Evolutionary conservation across 2,797 vertebrate species (phyloP), one percentile per base, ranked within the genome.

Genomic region (Silurus lanzhouensis): DNA sequence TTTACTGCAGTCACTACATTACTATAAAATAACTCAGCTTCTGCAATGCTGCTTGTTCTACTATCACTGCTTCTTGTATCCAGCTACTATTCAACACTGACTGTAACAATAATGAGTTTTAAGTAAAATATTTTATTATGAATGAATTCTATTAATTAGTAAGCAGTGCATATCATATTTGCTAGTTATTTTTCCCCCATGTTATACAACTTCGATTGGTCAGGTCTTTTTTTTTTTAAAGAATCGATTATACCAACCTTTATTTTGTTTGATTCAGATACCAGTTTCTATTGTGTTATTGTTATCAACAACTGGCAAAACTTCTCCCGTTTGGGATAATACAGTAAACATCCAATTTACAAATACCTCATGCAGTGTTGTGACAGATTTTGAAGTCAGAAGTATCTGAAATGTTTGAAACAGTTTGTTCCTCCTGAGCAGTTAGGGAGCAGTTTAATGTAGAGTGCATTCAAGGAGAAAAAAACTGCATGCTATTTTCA

Each of bases 401-500:
- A 2, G 70, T 48, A 22, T 48, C 71, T 25, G 48, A 52, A 75
- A 52, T 10, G 48, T 52, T 52, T 7, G 48, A 25, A n/a, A 55
- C 10, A 52, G 46, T 74, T 55, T 74, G 46, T 10, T n/a, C 6
- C 52, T 72, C 8, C 20, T 55, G n/a, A 55, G 48, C 48, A 75
- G 4, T 74, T 74, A 55, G 48, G 6, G 22, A 74, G 46, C 8
- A 1, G 22, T 25, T 55, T 17, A 8, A 13, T 72, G 44, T 22
- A 48, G 20, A 5, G 44, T 55, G 46, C 71, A 75, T 13, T 55
- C 13, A 75, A 75, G 22, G 13, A 55, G 48, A 74, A 55, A 48
- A 48, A 74, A 74, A 74, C 71, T 15, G 71, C 20, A 52, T 72
- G 46, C 71, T 52, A 52, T 74, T 74, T 74, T 25, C 10, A 74